Evolutionary conservation across 2,888 invertebrate species (phyloP).

Genomic region (Drymonia ruficornis): DNA sequence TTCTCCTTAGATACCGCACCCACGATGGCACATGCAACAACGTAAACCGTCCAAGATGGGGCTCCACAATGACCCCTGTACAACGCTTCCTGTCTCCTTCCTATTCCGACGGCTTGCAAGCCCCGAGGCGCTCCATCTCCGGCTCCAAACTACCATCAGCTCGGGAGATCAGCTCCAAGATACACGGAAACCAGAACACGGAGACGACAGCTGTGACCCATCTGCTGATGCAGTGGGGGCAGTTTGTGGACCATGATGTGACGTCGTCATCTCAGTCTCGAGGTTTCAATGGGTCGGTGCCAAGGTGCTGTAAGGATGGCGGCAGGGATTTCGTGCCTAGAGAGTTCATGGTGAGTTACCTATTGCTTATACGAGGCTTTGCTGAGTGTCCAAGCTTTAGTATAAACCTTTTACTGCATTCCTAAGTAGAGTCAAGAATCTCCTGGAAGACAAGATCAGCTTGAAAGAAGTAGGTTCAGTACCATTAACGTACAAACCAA

Average conservation of each 20-base stretch:
- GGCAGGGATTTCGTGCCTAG: conserved; percentile 85
- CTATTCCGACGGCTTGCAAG: conserved; percentile 90
- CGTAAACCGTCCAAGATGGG: conserved; percentile 89
- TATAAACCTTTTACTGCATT: too few species aligned
- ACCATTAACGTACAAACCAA: too few species aligned
- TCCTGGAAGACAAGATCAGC: too few species aligned
- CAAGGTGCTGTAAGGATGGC: conserved; percentile 89
- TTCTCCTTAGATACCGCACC: conserved; percentile 88
- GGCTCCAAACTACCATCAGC: conserved; percentile 89
- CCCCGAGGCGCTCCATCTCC: conserved; percentile 84
- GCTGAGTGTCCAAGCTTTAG: too few species aligned
- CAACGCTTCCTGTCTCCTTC: conserved; percentile 92
- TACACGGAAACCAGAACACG: conserved; percentile 85
- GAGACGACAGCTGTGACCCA: conserved; percentile 89
- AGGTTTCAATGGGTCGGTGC: conserved; percentile 91
- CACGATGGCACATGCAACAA: conserved; percentile 97
- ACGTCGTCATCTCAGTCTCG: conserved; percentile 91
- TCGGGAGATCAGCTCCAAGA: conserved; percentile 88
- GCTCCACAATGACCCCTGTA: conserved; percentile 92
- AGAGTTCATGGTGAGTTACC: conserved; percentile 84
- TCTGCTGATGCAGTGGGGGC: conserved; percentile 96
- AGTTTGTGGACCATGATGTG: conserved; percentile 95
- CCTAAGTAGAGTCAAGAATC: too few species aligned
- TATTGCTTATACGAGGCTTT: background rate
- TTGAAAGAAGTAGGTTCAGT: too few species aligned